These are phyloP conservation scores for Cardiocondyla obscurior DNA, from an alignment of 1,140 invertebrate species.

Conservation along the genomic window DNA sequence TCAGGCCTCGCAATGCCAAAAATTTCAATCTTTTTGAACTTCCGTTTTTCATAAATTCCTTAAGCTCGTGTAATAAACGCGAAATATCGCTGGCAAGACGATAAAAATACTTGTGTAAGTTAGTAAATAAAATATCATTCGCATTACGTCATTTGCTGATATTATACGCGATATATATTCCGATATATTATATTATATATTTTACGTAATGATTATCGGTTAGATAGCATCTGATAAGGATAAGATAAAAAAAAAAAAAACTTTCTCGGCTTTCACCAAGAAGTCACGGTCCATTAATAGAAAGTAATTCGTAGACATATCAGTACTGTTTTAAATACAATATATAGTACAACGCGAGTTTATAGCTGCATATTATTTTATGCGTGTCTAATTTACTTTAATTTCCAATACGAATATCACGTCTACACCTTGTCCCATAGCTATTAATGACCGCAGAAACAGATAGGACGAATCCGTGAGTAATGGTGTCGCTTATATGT, in stretches of 20 bases:
- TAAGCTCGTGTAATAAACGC: not conserved
- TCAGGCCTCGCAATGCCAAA: not conserved
- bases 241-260: slow-evolving; percentile 15
- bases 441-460: slow-evolving; percentile 31
- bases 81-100: not conserved
- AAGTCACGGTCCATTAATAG: slow-evolving; percentile 38
- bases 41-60: not conserved
- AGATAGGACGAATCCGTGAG: slow-evolving; percentile 11
- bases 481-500: slow-evolving; percentile 49
- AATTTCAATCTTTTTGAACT: slow-evolving; percentile 5
- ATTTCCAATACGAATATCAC: not conserved
- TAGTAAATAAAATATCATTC: slow-evolving; percentile 26
- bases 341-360: slow-evolving; percentile 16
- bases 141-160: not conserved
- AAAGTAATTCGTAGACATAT: slow-evolving; percentile 28
- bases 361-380: slow-evolving; percentile 1
- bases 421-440: not conserved
- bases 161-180: not conserved
- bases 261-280: slow-evolving; percentile 47
- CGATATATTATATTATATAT: slow-evolving; percentile 7
- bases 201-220: slow-evolving; percentile 29
- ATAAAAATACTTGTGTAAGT: not conserved
- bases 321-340: not conserved
- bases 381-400: slow-evolving; percentile 7
- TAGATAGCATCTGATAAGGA: not conserved